Conservation (phyloP, 2,797 vertebrate genomes). For the Gallinago stenura region DNA sequence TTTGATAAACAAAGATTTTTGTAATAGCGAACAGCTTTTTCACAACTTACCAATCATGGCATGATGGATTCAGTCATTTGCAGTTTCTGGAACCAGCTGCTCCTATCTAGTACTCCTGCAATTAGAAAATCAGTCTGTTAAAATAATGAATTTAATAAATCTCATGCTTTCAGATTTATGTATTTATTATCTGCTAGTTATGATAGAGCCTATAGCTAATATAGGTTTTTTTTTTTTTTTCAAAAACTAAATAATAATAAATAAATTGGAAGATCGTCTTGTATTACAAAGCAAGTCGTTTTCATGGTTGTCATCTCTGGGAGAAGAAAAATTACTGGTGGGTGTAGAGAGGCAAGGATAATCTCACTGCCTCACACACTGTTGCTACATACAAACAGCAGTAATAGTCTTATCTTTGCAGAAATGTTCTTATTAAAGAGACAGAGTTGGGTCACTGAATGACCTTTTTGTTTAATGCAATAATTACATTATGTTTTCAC, state of each 20-base stretch:
- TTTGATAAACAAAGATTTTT: background rate
- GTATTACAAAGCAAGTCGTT: background rate
- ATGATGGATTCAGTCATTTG: slow-evolving; percentile 28
- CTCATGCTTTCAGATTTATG: background rate
- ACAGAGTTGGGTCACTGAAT: background rate
- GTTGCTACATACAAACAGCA: slow-evolving; percentile 14
- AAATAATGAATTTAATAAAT: slow-evolving; percentile 20
- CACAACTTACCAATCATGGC: background rate
- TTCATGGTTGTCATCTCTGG: background rate
- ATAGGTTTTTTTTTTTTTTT: background rate
- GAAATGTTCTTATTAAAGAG: slow-evolving; percentile 24
- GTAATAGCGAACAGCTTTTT: background rate
- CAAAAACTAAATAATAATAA: background rate
- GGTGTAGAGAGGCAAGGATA: background rate
- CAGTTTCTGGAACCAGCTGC: slow-evolving; percentile 1
- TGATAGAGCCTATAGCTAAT: background rate
- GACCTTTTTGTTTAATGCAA: slow-evolving; percentile 38
- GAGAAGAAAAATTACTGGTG: slow-evolving; percentile 7
- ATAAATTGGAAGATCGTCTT: background rate
- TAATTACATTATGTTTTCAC: slow-evolving; percentile 20
- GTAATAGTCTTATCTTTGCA: background rate
- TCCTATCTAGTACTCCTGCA: background rate
- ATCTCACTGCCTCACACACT: background rate
- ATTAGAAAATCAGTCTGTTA: slow-evolving; percentile 31
- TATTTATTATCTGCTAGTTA: background rate